A percentile compares a stretch with the other conserved stretches of the same genome.
These are phyloP conservation scores for Rhopilema esculentum DNA, from an alignment of 30 jellyfish, hydroid and myxozoan species.

Conservation along the genomic window DNA sequence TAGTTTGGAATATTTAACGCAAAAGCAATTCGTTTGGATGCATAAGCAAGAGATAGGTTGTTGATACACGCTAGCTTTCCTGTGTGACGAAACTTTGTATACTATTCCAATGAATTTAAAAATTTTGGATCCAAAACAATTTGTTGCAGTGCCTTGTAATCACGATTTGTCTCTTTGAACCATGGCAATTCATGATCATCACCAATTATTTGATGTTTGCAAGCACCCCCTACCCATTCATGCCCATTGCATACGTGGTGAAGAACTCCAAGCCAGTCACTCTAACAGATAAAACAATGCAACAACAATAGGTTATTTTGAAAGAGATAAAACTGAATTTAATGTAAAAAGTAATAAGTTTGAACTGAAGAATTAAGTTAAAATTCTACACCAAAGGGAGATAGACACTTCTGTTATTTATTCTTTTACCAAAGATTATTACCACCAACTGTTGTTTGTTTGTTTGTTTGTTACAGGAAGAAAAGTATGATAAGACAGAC, in stretches of 20 bases:
- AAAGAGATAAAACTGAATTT: neutral
- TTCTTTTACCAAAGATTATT: neutral
- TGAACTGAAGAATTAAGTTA: neutral
- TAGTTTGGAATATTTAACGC: neutral
- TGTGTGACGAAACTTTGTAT: constrained; percentile 27
- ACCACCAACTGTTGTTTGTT: neutral
- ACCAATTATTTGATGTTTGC: constrained; percentile 5
- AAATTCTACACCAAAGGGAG: neutral
- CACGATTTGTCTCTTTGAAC: constrained; percentile 16
- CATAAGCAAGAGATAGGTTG: constrained; percentile 10
- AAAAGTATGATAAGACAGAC: neutral
- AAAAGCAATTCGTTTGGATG: constrained; percentile 14
- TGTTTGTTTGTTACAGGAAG: neutral
- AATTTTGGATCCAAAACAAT: constrained; percentile 23
- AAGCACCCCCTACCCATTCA: constrained; percentile 31
- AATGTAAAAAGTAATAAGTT: neutral
- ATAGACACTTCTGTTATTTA: neutral
- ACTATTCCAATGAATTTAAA: neutral
- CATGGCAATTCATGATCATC: constrained; percentile 34
- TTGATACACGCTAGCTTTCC: constrained; percentile 33
- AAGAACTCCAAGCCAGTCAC: constrained; percentile 19
- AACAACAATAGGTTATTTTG: neutral
- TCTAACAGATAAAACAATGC: constrained; percentile 3
- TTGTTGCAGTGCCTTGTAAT: constrained; percentile 20
- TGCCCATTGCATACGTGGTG: constrained; percentile 31